phyloP scores from a whole-genome alignment of 2,888 invertebrate species.

The Seira sanloemensis region DNA sequence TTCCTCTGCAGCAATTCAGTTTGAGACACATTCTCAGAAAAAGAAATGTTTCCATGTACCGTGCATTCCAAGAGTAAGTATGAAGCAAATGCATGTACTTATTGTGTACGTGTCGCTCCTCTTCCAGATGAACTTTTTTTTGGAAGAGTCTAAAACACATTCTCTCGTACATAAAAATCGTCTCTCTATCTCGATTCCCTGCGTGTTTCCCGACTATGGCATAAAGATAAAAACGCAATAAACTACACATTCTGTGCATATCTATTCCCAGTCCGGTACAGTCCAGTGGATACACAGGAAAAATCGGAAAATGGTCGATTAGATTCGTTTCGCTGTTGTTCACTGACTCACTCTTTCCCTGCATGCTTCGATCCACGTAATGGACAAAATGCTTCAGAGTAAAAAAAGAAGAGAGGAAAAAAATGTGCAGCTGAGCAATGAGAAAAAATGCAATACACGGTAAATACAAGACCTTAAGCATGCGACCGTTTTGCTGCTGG shows the following conservation, averaged over 20 bases:
- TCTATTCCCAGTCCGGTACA: not conserved
- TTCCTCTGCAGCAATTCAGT: not conserved
- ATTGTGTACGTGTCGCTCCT: constrained; percentile 5
- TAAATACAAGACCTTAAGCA: not conserved
- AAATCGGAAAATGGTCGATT: constrained; percentile 65
- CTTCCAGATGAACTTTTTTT: not conserved
- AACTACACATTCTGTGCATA: not conserved
- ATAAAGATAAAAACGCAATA: constrained; percentile 15
- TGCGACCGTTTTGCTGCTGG: not conserved
- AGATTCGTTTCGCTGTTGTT: constrained; percentile 62
- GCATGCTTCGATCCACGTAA: not conserved
- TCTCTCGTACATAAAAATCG: too few species aligned
- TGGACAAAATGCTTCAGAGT: not conserved
- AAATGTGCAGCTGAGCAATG: not conserved
- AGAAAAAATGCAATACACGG: constrained; percentile 1
- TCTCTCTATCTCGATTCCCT: too few species aligned
- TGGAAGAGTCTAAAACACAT: too few species aligned
- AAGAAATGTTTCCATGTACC: not conserved
- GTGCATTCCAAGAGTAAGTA: not conserved
- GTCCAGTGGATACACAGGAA: constrained; percentile 49
- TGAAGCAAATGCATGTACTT: not conserved
- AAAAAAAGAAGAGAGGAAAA: not conserved
- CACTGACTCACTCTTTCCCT: constrained; percentile 22
- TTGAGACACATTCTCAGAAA: too few species aligned
- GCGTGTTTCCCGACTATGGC: not conserved